Base-by-base conservation (phyloP, 2,888 invertebrate species). In the Drosophila dives region DNA sequence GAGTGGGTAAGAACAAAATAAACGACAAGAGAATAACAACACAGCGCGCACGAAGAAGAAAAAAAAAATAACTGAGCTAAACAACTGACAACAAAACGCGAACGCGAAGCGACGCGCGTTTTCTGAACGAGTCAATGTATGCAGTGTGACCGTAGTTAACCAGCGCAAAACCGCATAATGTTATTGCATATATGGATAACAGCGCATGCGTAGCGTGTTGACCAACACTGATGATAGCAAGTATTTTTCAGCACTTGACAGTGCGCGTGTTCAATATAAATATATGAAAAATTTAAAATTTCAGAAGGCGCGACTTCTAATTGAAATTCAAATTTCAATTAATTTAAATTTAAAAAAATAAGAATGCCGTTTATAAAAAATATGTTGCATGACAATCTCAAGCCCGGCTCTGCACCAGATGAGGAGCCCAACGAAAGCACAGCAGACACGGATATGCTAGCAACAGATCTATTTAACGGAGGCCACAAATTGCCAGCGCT, bases 71-170 rank as follows among this genome's bases (percentile, higher is more conserved):
- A 36, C 45, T 20, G 38, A 55, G 26, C 55, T 45, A 23, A 68
- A 58, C 76, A 89, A 81, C 69, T 77, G 67, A 83, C 71, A 87
- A 89, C 81, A 83, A 83, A 80, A 77, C 80, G 65, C 76, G 65
- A 65, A 71, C 77, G 81, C 81, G 81, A 79, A 62, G 83, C 83
- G 89, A 89, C 87, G 88, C 89, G 89, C 89, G 88, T 86, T 83
- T 88, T 77, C 73, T 62, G 61, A 77, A 76, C 77, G 59, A 80
- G 55, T 72, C 72, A 67, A 67, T 72, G 51, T 62, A 26, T 33
- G 58, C 77, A 61, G 81, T 80, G 81, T 77, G 77, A 64, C 77
- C 80, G 66, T 71, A 61, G 66, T 34, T 61, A 33, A 38, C n/a
- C 71, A 72, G 34, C 54, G 51, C 32, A 66, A 76, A 80, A 65